A percentile compares a stretch with the other conserved stretches of the same genome.
These are phyloP conservation scores for Hylyphantes graminicola DNA, from an alignment of 1,140 invertebrate genomes.

Conservation along the genomic window DNA sequence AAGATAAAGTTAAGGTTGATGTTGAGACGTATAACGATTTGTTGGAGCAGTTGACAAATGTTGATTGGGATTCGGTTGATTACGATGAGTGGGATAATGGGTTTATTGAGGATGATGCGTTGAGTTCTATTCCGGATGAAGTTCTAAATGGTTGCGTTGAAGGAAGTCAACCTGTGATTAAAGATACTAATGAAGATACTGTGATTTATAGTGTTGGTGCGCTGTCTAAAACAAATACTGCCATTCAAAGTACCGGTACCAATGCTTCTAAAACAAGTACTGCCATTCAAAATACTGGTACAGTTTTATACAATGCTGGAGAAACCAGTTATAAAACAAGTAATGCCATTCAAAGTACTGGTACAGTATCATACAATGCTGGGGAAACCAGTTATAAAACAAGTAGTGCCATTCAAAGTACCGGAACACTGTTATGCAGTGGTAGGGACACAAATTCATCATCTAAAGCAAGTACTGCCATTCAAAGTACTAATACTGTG, in stretches of 20 bases:
- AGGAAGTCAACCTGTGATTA: background rate
- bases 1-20: background rate
- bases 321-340: background rate
- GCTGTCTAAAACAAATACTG: no score
- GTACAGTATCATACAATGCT: no score
- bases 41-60: background rate
- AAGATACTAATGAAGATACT: no score
- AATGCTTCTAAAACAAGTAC: no score
- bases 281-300: background rate
- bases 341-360: background rate
- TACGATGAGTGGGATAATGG: constrained; percentile 50
- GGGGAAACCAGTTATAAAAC: background rate
- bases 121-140: constrained; percentile 44
- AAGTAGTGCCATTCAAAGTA: no score
- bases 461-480: no score
- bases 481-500: background rate
- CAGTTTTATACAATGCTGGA: no score
- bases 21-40: background rate
- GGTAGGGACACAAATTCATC: background rate
- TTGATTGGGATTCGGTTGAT: constrained; percentile 38
- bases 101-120: constrained; percentile 33
- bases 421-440: background rate
- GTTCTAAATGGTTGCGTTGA: constrained; percentile 12
- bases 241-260: no score
- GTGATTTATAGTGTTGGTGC: no score